Evolutionary conservation across 2,888 invertebrate genomes (phyloP), one percentile per base, ranked within the genome.

Genomic region (Epiperipatus broadwayi): DNA sequence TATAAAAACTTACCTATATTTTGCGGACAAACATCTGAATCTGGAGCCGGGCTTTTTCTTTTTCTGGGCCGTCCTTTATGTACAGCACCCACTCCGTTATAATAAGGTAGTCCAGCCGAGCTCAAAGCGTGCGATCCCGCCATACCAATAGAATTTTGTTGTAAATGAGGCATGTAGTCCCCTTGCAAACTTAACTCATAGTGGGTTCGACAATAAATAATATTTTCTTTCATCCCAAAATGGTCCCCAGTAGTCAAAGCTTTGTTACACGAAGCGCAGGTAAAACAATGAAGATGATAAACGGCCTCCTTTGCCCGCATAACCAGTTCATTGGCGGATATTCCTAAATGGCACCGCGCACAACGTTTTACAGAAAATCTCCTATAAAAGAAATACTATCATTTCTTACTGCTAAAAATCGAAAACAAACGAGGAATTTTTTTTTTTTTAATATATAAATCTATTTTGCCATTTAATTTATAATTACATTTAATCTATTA

Each of bases 221-320:
- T 67, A 36, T 77, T 75, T 47, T 78, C 78, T 44, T 78, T 68
- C 70, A 87, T 77, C 21, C 85, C 85, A 58, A 85, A 89, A 50
- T 80, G 78, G 54, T 89, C 87, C 16, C 87, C 87, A 53, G 84
- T 79, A 43, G 77, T 74, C 44, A 89, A 67, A 37, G 75, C 71
- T 27, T 72, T 69, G 35, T 78, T 76, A 57, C 89, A 87, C 36
- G 78, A 72, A 30, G 78, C 76, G 58, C 87, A 87, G 22, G 78
- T 75, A 67, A 89, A 89, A 62, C 87, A 89, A 47, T 75, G 71
- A 41, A 85, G 69, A 58, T 89, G 87, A 62, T 78, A 89, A 42
- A 85, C 79, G 52, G 76, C 67, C 48, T 84, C 83, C 30, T 78
- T 64, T 0, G 84, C 85, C 43, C 83, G 64, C 85, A 87, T 87